Evolutionary conservation across 2,797 vertebrate genomes (phyloP), one percentile per base, ranked within the genome.

Genomic region (Salarias fasciatus): DNA sequence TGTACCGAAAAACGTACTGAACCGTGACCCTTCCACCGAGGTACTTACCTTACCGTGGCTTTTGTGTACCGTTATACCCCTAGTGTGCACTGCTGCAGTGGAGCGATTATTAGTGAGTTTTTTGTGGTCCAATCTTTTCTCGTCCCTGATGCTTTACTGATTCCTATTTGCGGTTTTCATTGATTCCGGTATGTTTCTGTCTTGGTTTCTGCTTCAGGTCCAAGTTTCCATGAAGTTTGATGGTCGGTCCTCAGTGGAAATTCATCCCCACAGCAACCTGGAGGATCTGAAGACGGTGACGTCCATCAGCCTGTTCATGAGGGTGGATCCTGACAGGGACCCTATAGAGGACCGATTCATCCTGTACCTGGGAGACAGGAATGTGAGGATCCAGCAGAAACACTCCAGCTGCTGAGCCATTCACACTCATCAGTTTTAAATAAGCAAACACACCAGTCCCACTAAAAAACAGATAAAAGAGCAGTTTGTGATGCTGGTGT

Each of bases 181-280:
- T 40, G 38, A 40, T 40, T 12, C 15, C 41, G 42, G 8, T 14
- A 12, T 37, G 7, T 24, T 50, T 41, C 0, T 4, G 8, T 54
- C 38, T 66, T 50, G 24, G 46, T 40, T 60, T 63, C 29, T 46
- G 0, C 24, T 15, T 14, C 79, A 99, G 98, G 94, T 97, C 73
- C 97, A 99, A 88, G 96, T 99, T 49, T 99, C 98, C 15, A 98
- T 99, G 96, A 96, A 92, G 88, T 99, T 99, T 83, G 94, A 94
- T 30, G 96, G 98, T 10, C 93, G 95, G 55, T 97, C 97, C 2
- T 93, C 95, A 0, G 95, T 99, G 31, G 94, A 98, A 87, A 92
- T 99, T 58, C 93, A 96, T 62, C 93, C 96, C 38, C 95, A 93
- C 83, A 82, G 91, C 56, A 94, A 91, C 3, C 29, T 95, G 62